Conservation (phyloP, 1,140 invertebrate species). For the Anagrus nilaparvatae region DNA sequence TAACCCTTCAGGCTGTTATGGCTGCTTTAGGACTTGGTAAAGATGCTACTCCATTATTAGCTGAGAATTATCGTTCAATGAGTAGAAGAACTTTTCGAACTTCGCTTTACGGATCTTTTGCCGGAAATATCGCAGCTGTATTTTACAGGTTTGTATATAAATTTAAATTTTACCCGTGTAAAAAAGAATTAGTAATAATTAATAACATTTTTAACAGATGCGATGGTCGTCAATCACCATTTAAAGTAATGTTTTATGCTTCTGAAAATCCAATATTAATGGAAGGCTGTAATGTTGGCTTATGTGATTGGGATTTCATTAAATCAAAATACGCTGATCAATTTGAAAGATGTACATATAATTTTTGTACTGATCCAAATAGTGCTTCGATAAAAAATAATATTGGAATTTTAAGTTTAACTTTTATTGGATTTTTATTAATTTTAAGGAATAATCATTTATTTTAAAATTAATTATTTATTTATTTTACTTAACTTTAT, state of each 20-base stretch:
- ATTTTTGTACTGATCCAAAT: constrained; percentile 21
- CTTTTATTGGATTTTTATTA: too few relatives aligned
- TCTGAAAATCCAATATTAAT: constrained; percentile 35
- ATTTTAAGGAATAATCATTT: too few relatives aligned
- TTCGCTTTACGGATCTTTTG: constrained; percentile 63
- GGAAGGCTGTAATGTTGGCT: constrained; percentile 40
- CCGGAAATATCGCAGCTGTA: constrained; percentile 65
- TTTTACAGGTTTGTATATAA: constrained; percentile 51
- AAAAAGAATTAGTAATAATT: neutral
- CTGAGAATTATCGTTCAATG: constrained; percentile 54
- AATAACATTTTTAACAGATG: constrained; percentile 30
- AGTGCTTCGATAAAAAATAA: too few relatives aligned
- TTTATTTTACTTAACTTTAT: too few relatives aligned
- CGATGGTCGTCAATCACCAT: constrained; percentile 22
- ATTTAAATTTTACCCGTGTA: neutral
- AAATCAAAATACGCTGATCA: constrained; percentile 30
- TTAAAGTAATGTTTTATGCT: constrained; percentile 43
- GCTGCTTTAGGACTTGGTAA: constrained; percentile 56
- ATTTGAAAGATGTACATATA: constrained; percentile 22
- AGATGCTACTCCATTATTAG: constrained; percentile 51
- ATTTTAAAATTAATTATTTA: too few relatives aligned
- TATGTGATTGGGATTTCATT: constrained; percentile 42
- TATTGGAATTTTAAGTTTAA: too few relatives aligned
- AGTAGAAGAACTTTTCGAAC: constrained; percentile 57
- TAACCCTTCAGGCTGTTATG: constrained; percentile 51